Conservation (phyloP, 2,797 vertebrate species). For the Hippoglossus hippoglossus region DNA sequence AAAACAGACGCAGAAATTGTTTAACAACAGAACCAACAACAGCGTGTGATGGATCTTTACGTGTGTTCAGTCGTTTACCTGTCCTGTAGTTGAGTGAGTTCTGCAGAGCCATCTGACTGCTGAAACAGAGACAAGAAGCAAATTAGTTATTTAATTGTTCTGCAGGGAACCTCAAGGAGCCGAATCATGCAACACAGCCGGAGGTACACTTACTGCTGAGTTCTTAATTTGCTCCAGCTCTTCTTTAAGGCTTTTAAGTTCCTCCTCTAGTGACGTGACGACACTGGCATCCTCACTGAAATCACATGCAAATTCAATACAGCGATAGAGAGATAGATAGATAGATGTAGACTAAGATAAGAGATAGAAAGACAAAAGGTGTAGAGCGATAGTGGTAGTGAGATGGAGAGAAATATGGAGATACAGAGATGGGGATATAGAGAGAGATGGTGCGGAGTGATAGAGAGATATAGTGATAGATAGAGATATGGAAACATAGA, state of each 20-base stretch:
- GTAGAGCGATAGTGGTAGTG: too few relatives aligned
- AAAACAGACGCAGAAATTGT: conserved; percentile 7
- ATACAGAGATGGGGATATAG: too few relatives aligned
- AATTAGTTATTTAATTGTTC: conserved; percentile 3
- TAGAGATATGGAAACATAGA: too few relatives aligned
- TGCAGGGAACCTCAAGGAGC: background rate
- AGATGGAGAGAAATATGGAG: too few relatives aligned
- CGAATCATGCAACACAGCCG: background rate
- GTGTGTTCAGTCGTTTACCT: conserved; percentile 79
- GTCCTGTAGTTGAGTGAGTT: conserved; percentile 82
- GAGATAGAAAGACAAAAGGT: too few relatives aligned
- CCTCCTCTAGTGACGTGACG: conserved; percentile 72
- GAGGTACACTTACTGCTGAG: conserved; percentile 50
- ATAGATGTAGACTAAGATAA: too few relatives aligned
- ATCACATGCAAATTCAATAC: background rate
- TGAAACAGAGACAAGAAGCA: conserved; percentile 69
- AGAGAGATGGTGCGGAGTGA: too few relatives aligned
- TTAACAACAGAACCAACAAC: background rate
- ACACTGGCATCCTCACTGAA: conserved; percentile 67
- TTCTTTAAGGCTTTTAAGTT: conserved; percentile 75
- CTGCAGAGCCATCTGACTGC: conserved; percentile 77
- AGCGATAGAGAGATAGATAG: too few relatives aligned
- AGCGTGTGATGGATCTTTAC: background rate
- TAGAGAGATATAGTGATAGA: too few relatives aligned
- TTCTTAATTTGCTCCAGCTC: conserved; percentile 68